Evolutionary conservation across 2,113 vertebrate genomes (phyloP), one percentile per base, ranked within the genome.

Genomic region (Megaceryle torquata): DNA sequence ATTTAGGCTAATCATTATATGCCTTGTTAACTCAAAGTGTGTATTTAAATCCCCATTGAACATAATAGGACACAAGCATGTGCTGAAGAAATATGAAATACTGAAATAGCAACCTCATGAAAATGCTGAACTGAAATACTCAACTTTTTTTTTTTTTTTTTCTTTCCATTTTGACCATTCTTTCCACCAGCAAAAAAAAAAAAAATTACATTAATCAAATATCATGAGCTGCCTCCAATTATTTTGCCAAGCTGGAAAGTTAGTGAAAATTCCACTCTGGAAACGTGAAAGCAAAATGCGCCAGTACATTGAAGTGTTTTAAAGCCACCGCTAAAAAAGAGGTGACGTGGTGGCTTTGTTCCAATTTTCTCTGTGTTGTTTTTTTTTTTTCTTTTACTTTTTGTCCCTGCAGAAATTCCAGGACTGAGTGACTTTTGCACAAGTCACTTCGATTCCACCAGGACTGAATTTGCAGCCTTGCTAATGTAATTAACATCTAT

Each of bases 401-500:
- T 82, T 69, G 37, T 89, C 56, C 61, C 68, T 69, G 12, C 26
- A 82, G 89, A 89, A 95, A 95, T 86, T 70, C 61, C 78, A 87
- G 31, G 54, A 43, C 60, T 24, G 68, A 94, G 86, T 77, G 72
- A 50, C 75, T 95, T 95, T 91, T 95, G 76, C 85, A 77, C 33
- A 94, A 98, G 84, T 94, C 76, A 56, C 94, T 92, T 70, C 54
- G 76, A 90, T 95, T 96, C 97, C 86, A 84, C 78, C 41, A 95
- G 75, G 90, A 90, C 76, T 71, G 82, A 95, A 64, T 95, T 95
- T 92, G 94, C 89, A 96, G 78, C 97, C 88, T 89, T 46, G 59
- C 92, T 97, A 97, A 97, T 96, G 95, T 97, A 93, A 95, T 97
- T 97, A 97, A 97, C 35, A 4, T 95, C 96, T 94, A 86, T 94